A percentile compares a stretch with the other conserved stretches of the same genome.
These are phyloP conservation scores for Sigmodon hispidus DNA, from an alignment of 2,113 vertebrate species.

Conservation along the genomic window DNA sequence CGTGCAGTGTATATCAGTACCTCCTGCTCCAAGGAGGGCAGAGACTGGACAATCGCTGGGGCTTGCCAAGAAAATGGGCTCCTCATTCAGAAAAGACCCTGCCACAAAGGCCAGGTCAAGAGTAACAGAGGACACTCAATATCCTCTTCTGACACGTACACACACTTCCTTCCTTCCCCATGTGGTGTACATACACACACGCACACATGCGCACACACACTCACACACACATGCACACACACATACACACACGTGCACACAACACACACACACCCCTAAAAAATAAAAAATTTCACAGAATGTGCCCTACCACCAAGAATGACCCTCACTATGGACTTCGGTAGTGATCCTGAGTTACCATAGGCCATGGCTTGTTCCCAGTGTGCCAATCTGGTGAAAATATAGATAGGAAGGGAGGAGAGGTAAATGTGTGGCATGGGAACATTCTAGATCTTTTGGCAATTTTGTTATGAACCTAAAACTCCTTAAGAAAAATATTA, in stretches of 20 bases:
- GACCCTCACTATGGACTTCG: neutral
- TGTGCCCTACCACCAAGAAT: neutral
- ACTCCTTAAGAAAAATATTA: conserved; percentile 28
- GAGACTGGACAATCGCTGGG: neutral
- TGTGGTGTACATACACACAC: neutral
- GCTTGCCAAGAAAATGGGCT: neutral
- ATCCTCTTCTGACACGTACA: neutral
- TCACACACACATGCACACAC: neutral
- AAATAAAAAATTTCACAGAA: neutral
- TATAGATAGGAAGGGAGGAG: no score
- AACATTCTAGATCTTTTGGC: neutral
- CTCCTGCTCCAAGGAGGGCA: neutral
- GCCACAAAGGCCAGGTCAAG: neutral
- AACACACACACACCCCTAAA: neutral
- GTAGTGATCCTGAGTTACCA: neutral
- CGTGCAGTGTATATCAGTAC: neutral
- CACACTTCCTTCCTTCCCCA: neutral
- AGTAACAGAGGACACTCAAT: neutral
- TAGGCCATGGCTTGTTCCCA: neutral
- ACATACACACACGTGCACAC: neutral
- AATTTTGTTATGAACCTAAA: neutral
- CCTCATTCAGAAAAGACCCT: neutral
- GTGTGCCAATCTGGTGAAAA: neutral
- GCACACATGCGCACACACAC: no score
- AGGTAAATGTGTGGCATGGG: rapidly evolving